Percentiles rank a stretch among this genome's conserved stretches.
These are phyloP conservation scores for Argentina silus DNA, from an alignment of 2,797 vertebrate species.

Conservation along the genomic window DNA sequence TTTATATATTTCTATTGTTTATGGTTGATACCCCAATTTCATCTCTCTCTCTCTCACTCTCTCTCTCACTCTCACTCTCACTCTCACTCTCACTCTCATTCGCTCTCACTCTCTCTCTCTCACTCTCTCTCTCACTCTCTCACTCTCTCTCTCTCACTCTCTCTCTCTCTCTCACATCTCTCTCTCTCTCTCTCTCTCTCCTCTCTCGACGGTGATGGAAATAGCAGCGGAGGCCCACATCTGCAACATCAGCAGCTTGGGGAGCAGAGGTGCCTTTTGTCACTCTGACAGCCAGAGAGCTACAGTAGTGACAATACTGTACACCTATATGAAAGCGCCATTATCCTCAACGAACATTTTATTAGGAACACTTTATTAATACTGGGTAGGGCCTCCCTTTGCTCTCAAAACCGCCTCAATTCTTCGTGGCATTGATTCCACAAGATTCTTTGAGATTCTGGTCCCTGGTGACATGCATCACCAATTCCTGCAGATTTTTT, in stretches of 20 bases:
- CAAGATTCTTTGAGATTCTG: no score
- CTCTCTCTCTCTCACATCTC: not conserved
- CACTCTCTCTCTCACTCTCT: no score
- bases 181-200: conserved; percentile 25
- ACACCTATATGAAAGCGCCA: conserved; percentile 43
- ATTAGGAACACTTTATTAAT: no score
- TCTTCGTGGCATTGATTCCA: no score
- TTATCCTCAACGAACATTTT: no score
- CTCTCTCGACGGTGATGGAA: conserved; percentile 43
- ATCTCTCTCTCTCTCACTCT: not conserved
- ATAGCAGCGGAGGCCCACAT: conserved; percentile 62
- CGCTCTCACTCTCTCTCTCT: not conserved
- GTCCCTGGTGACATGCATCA: no score
- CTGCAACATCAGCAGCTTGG: conserved; percentile 67
- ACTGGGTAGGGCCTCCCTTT: no score
- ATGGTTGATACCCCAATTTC: conserved; percentile 49
- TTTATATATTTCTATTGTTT: conserved; percentile 52
- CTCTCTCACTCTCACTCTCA: not conserved
- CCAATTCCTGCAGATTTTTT: no score
- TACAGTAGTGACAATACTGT: no score
- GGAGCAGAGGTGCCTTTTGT: conserved; percentile 62
- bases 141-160: not conserved
- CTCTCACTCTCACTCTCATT: no score
- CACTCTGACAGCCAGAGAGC: conserved; percentile 62
- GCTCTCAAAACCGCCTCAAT: no score